A percentile compares a stretch with the other conserved stretches of the same genome.
These are phyloP conservation scores for Cryptosula pallasiana DNA, from an alignment of 2,888 invertebrate genomes.

Conservation along the genomic window DNA sequence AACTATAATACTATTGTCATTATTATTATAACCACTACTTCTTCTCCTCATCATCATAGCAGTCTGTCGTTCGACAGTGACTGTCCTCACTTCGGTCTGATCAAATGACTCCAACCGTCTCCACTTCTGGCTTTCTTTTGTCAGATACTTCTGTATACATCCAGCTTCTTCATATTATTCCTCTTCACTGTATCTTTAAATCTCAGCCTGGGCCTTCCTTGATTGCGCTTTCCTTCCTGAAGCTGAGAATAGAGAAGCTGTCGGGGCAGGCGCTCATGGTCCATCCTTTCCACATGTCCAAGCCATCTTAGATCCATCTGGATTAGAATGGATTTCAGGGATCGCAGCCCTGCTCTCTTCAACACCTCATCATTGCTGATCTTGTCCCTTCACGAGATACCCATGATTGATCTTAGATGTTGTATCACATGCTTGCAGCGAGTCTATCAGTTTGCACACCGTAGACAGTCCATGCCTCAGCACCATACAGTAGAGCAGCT, in stretches of 20 bases:
- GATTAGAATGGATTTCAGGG: neutral
- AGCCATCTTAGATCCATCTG: conserved; percentile 17
- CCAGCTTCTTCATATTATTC: neutral
- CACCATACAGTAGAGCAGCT: conserved; percentile 13
- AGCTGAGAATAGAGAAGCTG: conserved; percentile 2
- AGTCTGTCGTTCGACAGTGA: neutral
- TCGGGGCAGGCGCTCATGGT: conserved; percentile 1
- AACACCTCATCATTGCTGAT: conserved; percentile 12
- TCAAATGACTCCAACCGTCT: neutral
- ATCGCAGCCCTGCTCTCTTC: neutral
- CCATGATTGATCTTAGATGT: conserved; percentile 9
- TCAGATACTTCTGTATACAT: neutral
- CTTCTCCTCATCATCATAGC: no score
- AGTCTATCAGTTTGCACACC: no score
- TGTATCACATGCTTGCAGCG: conserved; percentile 3
- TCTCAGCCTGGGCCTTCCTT: neutral
- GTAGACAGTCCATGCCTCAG: neutral
- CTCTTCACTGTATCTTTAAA: neutral
- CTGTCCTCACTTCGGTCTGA: neutral
- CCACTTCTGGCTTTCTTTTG: neutral
- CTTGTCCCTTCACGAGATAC: conserved; percentile 12
- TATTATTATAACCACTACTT: no score
- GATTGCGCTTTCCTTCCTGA: neutral
- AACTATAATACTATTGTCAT: no score
- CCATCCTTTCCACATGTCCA: conserved; percentile 6